Evolutionary conservation across 2,797 vertebrate species (phyloP).

Genomic region (Oophaga sylvatica): DNA sequence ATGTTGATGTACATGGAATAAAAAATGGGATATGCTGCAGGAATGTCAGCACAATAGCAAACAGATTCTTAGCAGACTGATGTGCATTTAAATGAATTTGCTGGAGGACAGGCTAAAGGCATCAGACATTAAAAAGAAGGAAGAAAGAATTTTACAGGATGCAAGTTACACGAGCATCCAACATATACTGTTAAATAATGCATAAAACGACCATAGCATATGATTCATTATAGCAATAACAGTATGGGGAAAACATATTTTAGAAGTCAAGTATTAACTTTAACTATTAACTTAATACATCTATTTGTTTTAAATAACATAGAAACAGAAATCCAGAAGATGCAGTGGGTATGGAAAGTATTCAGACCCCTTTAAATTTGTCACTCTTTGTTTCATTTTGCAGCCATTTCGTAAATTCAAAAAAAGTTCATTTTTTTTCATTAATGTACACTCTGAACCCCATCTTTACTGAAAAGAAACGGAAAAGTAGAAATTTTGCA

Average conservation of each 20-base stretch:
- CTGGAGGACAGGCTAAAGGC: constrained; percentile 40
- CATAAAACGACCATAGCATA: constrained; percentile 1
- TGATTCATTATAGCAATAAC: constrained; percentile 24
- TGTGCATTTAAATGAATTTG: constrained; percentile 51
- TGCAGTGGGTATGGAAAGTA: too few relatives aligned
- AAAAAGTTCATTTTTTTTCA: too few relatives aligned
- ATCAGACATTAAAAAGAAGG: constrained; percentile 35
- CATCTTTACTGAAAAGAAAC: too few relatives aligned
- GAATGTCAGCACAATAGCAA: constrained; percentile 33
- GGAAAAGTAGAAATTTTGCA: too few relatives aligned
- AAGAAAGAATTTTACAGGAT: constrained; percentile 41
- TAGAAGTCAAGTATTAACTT: too few relatives aligned
- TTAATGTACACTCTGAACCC: too few relatives aligned
- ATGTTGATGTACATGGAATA: constrained; percentile 37
- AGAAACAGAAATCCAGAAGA: background rate
- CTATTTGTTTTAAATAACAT: background rate
- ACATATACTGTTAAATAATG: constrained; percentile 29
- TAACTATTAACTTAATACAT: background rate
- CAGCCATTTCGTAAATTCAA: too few relatives aligned
- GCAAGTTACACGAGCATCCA: constrained; percentile 14
- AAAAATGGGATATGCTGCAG: constrained; percentile 28
- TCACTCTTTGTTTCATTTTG: too few relatives aligned
- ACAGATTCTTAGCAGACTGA: constrained; percentile 21
- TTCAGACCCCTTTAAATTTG: too few relatives aligned
- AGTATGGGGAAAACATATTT: background rate